Evolutionary conservation across 2,888 invertebrate genomes (phyloP).

Genomic region (Cordilura impudica): DNA sequence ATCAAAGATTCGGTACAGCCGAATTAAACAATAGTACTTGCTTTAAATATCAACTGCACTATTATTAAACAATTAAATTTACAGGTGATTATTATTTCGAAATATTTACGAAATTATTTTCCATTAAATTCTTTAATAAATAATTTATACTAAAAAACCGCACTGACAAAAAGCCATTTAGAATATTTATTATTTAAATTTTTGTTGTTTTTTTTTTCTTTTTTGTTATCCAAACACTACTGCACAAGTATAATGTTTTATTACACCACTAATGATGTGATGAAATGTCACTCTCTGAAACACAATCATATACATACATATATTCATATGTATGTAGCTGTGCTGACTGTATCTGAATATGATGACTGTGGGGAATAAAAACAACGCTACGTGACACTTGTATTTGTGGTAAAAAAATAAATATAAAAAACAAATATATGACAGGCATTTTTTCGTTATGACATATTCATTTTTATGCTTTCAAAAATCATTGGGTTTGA

Average conservation of each 20-base stretch:
- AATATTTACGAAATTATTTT: too few species aligned
- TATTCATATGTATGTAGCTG: neutral
- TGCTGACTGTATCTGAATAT: neutral
- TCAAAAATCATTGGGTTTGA: conserved; percentile 23
- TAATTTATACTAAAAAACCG: too few species aligned
- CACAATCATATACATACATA: neutral
- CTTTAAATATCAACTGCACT: too few species aligned
- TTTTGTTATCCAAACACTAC: neutral
- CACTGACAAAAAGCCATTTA: too few species aligned
- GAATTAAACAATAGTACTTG: too few species aligned
- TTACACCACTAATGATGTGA: conserved; percentile 52
- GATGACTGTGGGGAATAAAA: conserved; percentile 19
- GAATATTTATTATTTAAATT: too few species aligned
- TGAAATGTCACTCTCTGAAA: conserved; percentile 38
- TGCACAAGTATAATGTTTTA: conserved; percentile 29
- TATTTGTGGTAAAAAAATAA: conserved; percentile 7
- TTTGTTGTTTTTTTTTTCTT: neutral
- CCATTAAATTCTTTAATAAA: too few species aligned
- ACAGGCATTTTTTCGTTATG: neutral
- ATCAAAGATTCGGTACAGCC: too few species aligned
- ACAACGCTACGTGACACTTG: conserved; percentile 36
- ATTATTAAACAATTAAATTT: too few species aligned
- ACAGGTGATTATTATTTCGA: too few species aligned
- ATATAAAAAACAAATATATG: neutral
- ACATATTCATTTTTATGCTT: conserved; percentile 14